Evolutionary conservation across 2,113 vertebrate species (phyloP).

Genomic region (Pterophyllum scalare): DNA sequence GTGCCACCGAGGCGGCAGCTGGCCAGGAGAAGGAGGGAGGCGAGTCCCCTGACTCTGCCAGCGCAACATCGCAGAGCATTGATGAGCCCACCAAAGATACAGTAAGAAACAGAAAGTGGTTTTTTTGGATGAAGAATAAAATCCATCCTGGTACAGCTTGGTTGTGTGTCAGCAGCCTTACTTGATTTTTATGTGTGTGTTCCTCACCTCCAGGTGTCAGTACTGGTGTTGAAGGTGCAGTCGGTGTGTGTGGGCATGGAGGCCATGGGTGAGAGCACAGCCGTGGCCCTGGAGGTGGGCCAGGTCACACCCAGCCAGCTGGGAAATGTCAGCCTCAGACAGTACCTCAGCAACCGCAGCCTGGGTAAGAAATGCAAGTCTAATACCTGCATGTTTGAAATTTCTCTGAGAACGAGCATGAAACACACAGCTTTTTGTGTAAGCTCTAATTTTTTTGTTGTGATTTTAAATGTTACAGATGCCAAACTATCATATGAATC

Average conservation of each 20-base stretch:
- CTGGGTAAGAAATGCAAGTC: slow-evolving; percentile 83
- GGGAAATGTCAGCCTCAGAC: slow-evolving; percentile 92
- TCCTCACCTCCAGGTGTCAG: slow-evolving; percentile 87
- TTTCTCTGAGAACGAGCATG: neutral
- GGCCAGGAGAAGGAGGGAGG: slow-evolving; percentile 81
- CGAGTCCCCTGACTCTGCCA: slow-evolving; percentile 91
- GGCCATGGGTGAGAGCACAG: slow-evolving; percentile 88
- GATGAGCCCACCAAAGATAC: slow-evolving; percentile 89
- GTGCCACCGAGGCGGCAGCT: slow-evolving; percentile 64
- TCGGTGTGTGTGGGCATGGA: slow-evolving; percentile 90
- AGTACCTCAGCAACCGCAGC: slow-evolving; percentile 93
- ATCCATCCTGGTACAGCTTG: neutral
- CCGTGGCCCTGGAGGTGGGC: slow-evolving; percentile 90
- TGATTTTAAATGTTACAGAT: neutral
- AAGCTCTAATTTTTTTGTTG: neutral
- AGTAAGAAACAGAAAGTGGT: slow-evolving; percentile 75
- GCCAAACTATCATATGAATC: neutral
- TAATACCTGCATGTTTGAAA: neutral
- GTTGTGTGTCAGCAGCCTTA: neutral
- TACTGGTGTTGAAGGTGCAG: slow-evolving; percentile 93
- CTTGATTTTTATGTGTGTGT: neutral
- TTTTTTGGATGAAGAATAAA: neutral
- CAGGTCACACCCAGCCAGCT: slow-evolving; percentile 88
- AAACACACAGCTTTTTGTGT: neutral
- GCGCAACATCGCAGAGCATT: slow-evolving; percentile 91